Evolutionary conservation across 2,113 vertebrate species (phyloP), one percentile per base, ranked within the genome.

Genomic region (Platichthys flesus): DNA sequence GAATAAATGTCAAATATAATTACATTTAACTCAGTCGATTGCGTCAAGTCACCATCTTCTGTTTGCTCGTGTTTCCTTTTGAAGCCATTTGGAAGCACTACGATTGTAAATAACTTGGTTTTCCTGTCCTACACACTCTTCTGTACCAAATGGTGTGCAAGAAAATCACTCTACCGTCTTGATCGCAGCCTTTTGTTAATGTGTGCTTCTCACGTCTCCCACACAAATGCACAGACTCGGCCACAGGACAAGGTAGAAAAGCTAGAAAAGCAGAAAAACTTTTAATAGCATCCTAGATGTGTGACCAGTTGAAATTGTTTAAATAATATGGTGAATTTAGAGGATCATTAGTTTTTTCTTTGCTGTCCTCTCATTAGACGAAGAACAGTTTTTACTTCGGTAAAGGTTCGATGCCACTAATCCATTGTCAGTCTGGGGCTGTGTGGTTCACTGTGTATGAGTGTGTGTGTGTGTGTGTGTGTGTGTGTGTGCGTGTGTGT

Each of bases 1-100:
- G 45, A 59, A 13, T 57, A 72, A 49, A 37, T 13, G 20, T 26
- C 26, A 2, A 71, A 55, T 15, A 15, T 5, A 31, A 63, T 45
- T 52, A 18, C 47, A 21, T 72, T 56, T 85, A 52, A 59, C 49
- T 51, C 4, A 70, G 45, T 42, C 1, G 55, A 83, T 52, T 24
- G 54, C 42, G 60, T 70, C 59, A 78, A 78, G 20, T 65, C 23
- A 9, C 18, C 55, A 59, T 59, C 26, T 24, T 80, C 60, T 79
- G 52, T 87, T 83, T 72, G 59, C 51, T 77, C 35, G 3, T 60
- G 42, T 80, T 84, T 63, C 24, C 64, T 76, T 31, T 79, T 67
- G 72, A 63, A 78, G 62, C 69, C 61, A 49, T 63, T 68, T 70
- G 51, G 59, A 62, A 75, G 54, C 18, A 47, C 21, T 12, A n/a